Evolutionary conservation across 2,888 invertebrate genomes (phyloP).

Genomic region (Anoncus sp.): DNA sequence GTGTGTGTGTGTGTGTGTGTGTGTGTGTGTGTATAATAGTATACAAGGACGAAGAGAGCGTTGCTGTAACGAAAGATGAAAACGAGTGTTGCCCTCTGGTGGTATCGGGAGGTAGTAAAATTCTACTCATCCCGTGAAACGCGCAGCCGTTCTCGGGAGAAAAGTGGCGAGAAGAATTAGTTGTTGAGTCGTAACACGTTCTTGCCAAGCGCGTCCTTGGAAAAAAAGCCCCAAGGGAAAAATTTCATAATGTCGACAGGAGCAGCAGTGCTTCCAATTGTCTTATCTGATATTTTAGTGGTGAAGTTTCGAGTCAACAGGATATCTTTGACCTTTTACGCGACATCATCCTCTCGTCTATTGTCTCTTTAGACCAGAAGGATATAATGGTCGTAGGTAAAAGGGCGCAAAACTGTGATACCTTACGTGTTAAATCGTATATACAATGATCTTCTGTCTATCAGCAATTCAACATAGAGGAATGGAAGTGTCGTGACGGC

Average conservation of each 20-base stretch:
- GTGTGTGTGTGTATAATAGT: conserved; percentile 8
- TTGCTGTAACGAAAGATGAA: conserved; percentile 25
- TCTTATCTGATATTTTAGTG: conserved; percentile 15
- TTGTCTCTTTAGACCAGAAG: neutral
- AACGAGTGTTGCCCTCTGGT: conserved; percentile 33
- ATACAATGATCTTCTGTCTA: neutral
- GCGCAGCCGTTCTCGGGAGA: conserved; percentile 12
- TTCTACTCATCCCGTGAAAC: conserved; percentile 56
- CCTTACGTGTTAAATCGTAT: neutral
- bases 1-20: neutral
- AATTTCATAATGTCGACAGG: conserved; percentile 38
- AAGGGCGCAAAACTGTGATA: too few relatives aligned
- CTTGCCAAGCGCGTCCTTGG: conserved; percentile 10
- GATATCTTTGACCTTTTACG: conserved; percentile 14
- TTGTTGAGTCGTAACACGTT: conserved; percentile 41
- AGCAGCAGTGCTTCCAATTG: neutral
- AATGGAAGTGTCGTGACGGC: neutral
- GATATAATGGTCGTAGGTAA: too few relatives aligned
- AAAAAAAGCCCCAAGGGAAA: conserved; percentile 2
- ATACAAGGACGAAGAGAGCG: conserved; percentile 18
- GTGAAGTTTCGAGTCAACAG: conserved; percentile 4
- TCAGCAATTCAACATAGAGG: neutral
- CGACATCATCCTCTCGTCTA: neutral
- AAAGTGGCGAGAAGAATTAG: conserved; percentile 45
- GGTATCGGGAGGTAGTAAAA: conserved; percentile 48